phyloP scores from a whole-genome alignment of 2,888 invertebrate genomes.

The Drosophila mercatorum region DNA sequence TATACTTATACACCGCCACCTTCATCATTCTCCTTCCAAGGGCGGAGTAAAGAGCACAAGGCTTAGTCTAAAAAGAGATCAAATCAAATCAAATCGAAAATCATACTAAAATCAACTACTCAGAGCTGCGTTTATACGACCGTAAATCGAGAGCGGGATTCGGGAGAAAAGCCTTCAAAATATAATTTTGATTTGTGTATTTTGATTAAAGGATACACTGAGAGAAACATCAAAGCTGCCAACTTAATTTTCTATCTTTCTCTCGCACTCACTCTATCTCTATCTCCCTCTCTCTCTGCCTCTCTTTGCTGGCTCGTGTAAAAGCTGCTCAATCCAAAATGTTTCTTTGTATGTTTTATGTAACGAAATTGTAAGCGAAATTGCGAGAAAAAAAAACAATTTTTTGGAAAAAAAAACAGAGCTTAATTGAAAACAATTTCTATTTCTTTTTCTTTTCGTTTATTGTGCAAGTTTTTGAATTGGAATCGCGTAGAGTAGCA shows the following conservation, averaged over 20 bases:
- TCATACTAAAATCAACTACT: conserved; percentile 31
- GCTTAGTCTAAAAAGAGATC: conserved; percentile 14
- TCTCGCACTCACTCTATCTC: background rate
- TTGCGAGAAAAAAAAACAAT: conserved; percentile 13
- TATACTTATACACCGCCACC: conserved; percentile 49
- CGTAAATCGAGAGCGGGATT: conserved; percentile 17
- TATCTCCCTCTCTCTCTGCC: background rate
- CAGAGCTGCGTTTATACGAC: conserved; percentile 39
- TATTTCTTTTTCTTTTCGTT: conserved; percentile 81
- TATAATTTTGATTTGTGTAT: background rate
- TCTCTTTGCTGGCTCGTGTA: conserved; percentile 30
- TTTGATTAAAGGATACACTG: background rate
- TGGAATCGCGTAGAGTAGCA: conserved; percentile 66
- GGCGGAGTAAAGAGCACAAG: conserved; percentile 31
- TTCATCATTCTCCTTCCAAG: conserved; percentile 46
- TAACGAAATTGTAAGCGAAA: conserved; percentile 32
- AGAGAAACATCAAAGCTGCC: conserved; percentile 2
- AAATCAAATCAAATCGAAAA: conserved; percentile 1
- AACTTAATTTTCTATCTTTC: conserved; percentile 11
- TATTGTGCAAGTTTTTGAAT: conserved; percentile 69
- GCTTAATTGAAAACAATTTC: conserved; percentile 73
- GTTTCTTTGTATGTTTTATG: conserved; percentile 35
- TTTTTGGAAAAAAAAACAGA: conserved; percentile 32
- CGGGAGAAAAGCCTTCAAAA: conserved; percentile 2
- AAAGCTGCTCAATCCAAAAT: conserved; percentile 35